phyloP scores from a whole-genome alignment of 2,888 invertebrate genomes.

The Nasonia oneida region DNA sequence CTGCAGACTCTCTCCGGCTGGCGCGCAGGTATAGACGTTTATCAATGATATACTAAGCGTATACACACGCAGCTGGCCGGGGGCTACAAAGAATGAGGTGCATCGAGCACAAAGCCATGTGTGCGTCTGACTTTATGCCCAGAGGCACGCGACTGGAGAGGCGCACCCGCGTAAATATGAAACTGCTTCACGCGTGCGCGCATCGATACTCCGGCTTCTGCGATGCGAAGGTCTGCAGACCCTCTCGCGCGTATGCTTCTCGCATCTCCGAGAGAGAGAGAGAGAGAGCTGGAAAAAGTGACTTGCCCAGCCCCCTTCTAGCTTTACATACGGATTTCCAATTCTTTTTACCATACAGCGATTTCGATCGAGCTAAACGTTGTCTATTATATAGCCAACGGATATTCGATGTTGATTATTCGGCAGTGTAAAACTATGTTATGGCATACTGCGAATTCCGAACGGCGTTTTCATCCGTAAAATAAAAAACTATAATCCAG shows the following conservation, averaged over 20 bases:
- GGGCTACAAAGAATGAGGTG: constrained; percentile 61
- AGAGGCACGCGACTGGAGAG: constrained; percentile 73
- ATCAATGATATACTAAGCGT: constrained; percentile 40
- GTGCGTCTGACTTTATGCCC: constrained; percentile 74
- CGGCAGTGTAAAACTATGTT: no score
- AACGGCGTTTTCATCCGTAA: no score
- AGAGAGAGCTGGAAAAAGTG: constrained; percentile 9
- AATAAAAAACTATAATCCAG: no score
- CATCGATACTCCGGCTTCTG: constrained; percentile 1
- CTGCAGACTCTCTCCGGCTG: neutral
- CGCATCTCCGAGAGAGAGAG: neutral
- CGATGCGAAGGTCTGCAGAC: neutral
- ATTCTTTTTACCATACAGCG: neutral
- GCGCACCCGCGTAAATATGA: constrained; percentile 71
- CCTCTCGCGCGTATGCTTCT: neutral
- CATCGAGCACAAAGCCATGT: constrained; percentile 66
- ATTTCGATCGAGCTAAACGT: neutral
- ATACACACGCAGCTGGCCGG: neutral
- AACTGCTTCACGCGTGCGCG: constrained; percentile 67
- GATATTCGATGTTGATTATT: no score
- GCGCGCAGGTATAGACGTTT: neutral
- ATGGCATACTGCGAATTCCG: no score
- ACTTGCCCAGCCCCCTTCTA: constrained; percentile 4
- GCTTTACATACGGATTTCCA: neutral
- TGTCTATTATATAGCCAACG: no score